Evolutionary conservation across 1,140 invertebrate species (phyloP).

Genomic region (Camponotus vicinus): DNA sequence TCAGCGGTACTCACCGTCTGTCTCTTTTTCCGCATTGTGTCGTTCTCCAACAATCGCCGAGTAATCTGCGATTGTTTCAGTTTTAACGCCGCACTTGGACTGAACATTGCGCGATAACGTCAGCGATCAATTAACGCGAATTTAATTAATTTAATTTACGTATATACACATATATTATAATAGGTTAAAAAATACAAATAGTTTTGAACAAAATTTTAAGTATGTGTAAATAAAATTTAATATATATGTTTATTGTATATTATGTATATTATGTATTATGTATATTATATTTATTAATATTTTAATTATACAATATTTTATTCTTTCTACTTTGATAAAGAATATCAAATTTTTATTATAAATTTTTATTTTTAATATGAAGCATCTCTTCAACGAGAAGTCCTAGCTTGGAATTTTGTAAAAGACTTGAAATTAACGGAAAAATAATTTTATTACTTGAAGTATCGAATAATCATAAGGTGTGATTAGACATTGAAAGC

Average conservation of each 20-base stretch:
- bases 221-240: background rate
- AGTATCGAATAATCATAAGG: no score
- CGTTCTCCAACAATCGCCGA: conserved; percentile 18
- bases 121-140: conserved; percentile 16
- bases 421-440: background rate
- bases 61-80: conserved; percentile 14
- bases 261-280: no score
- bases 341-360: background rate
- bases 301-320: conserved; percentile 1
- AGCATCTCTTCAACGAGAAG: background rate
- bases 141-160: conserved; percentile 18
- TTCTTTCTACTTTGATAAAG: background rate
- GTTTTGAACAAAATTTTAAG: background rate
- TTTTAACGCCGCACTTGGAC: conserved; percentile 2
- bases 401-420: background rate
- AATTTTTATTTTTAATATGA: background rate
- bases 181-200: background rate
- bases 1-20: conserved; percentile 45
- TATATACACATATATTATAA: no score
- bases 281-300: background rate
- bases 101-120: conserved; percentile 20
- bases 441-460: background rate
- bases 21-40: conserved; percentile 63
- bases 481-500: background rate
- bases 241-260: no score